A percentile compares a stretch with the other conserved stretches of the same genome.
These are phyloP conservation scores for Pantherophis guttatus DNA, from an alignment of 2,113 vertebrate genomes.

Conservation along the genomic window DNA sequence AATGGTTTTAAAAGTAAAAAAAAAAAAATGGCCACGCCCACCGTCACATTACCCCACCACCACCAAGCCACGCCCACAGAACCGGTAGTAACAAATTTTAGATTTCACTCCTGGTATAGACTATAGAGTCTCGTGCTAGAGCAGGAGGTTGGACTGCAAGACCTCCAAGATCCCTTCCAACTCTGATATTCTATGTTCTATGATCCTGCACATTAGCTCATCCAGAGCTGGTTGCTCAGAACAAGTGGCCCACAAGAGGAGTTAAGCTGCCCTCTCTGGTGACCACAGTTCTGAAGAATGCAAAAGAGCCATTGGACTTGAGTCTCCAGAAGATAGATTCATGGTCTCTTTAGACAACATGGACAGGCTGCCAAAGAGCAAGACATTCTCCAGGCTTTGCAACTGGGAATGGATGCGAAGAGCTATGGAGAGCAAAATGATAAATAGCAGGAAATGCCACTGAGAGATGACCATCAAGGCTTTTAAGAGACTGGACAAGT, in stretches of 20 bases:
- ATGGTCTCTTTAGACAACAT: not conserved
- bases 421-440: not conserved
- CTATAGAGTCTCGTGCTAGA: not conserved
- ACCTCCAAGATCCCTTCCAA: not conserved
- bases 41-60: too few species aligned
- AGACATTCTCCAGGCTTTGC: not conserved
- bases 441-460: not conserved
- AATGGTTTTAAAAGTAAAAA: too few species aligned
- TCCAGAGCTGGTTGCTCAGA: not conserved
- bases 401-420: not conserved
- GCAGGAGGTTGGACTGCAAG: too few species aligned
- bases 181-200: not conserved
- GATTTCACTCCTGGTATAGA: too few species aligned
- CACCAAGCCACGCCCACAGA: too few species aligned
- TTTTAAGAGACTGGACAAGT: too few species aligned
- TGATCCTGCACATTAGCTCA: not conserved
- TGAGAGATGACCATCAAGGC: not conserved
- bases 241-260: not conserved
- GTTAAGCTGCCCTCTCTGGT: not conserved
- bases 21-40: too few species aligned
- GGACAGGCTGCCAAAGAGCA: not conserved
- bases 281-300: not conserved
- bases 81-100: too few species aligned
- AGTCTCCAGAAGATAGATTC: not conserved
- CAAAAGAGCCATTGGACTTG: not conserved